Conservation (phyloP, 2,113 vertebrate genomes). For the Motacilla alba region DNA sequence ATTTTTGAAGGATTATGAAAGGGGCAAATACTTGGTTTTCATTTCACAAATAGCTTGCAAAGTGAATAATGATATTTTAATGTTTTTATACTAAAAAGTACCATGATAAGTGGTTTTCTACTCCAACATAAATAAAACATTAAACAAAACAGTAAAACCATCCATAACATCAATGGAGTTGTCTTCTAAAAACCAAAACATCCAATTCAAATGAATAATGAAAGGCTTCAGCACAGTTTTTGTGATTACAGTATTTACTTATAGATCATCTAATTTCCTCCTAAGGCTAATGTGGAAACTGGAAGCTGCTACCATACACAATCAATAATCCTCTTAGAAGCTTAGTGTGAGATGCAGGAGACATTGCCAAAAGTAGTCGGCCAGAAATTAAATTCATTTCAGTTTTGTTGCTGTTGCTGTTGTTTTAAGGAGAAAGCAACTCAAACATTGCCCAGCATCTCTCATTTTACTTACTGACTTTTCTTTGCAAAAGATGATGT, state of each 20-base stretch:
- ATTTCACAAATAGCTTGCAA: neutral
- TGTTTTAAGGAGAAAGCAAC: neutral
- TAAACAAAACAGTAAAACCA: neutral
- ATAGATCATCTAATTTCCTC: slow-evolving; percentile 57
- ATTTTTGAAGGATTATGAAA: neutral
- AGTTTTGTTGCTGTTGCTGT: neutral
- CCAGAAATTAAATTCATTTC: neutral
- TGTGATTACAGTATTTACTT: slow-evolving; percentile 29
- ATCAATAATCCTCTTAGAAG: slow-evolving; percentile 52
- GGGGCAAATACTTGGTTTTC: neutral
- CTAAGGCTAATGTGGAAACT: slow-evolving; percentile 50
- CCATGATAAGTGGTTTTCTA: neutral
- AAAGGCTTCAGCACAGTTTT: slow-evolving; percentile 31
- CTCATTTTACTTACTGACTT: neutral
- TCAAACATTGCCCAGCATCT: neutral
- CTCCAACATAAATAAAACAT: slow-evolving; percentile 29
- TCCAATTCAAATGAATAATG: slow-evolving; percentile 52
- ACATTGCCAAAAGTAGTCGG: neutral
- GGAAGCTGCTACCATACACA: slow-evolving; percentile 36
- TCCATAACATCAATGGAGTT: neutral
- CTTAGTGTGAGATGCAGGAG: neutral
- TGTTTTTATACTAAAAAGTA: neutral
- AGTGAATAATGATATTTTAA: neutral
- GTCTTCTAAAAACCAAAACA: slow-evolving; percentile 14
- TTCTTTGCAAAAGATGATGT: neutral